phyloP scores from a whole-genome alignment of 2,888 invertebrate genomes.

The Arctia plantaginis region DNA sequence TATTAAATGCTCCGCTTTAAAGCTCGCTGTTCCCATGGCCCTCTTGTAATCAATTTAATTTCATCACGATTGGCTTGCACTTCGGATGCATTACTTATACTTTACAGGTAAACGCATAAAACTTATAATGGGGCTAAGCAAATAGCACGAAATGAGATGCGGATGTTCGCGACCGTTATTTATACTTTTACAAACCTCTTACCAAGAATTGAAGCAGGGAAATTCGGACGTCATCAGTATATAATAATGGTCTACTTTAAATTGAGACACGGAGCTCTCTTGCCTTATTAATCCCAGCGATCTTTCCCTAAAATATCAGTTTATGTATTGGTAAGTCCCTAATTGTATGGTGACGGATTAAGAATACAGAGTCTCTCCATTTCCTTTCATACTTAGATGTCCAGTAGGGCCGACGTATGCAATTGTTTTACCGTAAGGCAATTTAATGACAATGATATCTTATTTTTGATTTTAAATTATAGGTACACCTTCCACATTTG shows the following conservation, averaged over 20 bases:
- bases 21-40: conserved; percentile 54
- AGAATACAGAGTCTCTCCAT: no score
- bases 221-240: not conserved
- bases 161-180: not conserved
- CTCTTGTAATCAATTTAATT: conserved; percentile 37
- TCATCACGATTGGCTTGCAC: conserved; percentile 36
- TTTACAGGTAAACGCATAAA: conserved; percentile 30
- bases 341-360: no score
- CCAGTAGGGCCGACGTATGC: no score
- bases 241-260: not conserved
- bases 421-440: not conserved
- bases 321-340: no score
- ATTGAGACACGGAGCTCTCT: not conserved
- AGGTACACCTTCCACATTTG: not conserved
- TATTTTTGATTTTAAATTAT: not conserved
- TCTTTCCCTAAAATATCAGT: not conserved
- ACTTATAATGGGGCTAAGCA: conserved; percentile 1
- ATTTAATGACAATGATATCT: not conserved
- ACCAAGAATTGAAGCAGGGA: not conserved
- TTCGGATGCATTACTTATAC: conserved; percentile 25
- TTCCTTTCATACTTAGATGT: no score
- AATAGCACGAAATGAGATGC: conserved; percentile 9
- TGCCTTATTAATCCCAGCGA: not conserved
- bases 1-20: not conserved
- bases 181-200: conserved; percentile 1